Evolutionary conservation across 2,888 invertebrate species (phyloP), one percentile per base, ranked within the genome.

Genomic region (Conus canariensis): DNA sequence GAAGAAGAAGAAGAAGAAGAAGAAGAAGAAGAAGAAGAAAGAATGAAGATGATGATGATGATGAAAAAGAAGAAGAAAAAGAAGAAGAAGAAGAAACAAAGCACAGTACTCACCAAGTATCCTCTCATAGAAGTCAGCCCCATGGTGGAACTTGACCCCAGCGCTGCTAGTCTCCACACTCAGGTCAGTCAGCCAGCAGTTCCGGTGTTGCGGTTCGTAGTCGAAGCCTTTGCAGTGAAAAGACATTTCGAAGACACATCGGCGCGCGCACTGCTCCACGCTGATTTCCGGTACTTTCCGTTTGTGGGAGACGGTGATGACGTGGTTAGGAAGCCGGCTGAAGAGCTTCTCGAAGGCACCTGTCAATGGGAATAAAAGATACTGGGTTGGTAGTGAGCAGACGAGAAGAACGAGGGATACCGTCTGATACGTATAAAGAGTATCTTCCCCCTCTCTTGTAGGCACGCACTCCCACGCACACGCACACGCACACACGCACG

Each of bases 261-360:
- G 89, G 89, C 95, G 93, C 56, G 95, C 94, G 92, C 96, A 96
- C 91, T 95, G 94, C 88, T 96, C 95, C 16, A 94, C 94, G 64
- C 94, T 94, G 30, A 95, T 92, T 25, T 93, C 93, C 74, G 93
- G 94, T 30, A 95, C 92, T 77, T 94, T 94, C 56, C 94, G 92
- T 89, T 95, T 94, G 90, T 95, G 95, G 56, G 92, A 92, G 83
- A 94, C 91, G 0, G 95, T 95, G 45, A 96, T 92, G 59, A 95
- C 94, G 91, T 96, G 96, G 88, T 95, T 95, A 19, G 95, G 95
- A 60, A 95, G 93, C 56, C 94, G 93, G 89, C 94, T 93, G 92
- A 95, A 95, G 12, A 95, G 90, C 82, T 94, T 94, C 77, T 93
- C 93, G 91, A 95, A 95, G 10, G 94, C 93, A 87, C 94, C 95